A percentile compares a stretch with the other conserved stretches of the same genome.
Evolutionary conservation across 2,888 invertebrate genomes (phyloP).

Genomic region (Noctua fimbriata): DNA sequence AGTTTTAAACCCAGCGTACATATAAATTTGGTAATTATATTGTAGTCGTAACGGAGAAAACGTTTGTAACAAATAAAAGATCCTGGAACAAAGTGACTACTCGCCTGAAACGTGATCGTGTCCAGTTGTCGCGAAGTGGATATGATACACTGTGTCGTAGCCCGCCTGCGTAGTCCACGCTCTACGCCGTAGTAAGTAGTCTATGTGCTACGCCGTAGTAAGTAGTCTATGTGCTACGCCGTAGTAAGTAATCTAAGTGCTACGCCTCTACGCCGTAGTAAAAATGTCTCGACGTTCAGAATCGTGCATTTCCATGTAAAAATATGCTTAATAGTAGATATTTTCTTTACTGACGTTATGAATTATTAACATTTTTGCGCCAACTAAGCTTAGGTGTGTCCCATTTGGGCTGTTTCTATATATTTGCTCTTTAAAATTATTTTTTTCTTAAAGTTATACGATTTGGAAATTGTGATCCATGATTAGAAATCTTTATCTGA

Average conservation of each 20-base stretch:
- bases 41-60: conserved; percentile 9
- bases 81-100: conserved; percentile 43
- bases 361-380: conserved; percentile 3
- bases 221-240: conserved; percentile 22
- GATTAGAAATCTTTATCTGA: conserved; percentile 20
- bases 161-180: conserved; percentile 19
- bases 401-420: background rate
- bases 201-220: conserved; percentile 25
- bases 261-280: conserved; percentile 38
- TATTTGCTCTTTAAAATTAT: background rate
- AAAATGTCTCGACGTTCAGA: conserved; percentile 18
- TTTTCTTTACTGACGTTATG: conserved; percentile 22
- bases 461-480: background rate
- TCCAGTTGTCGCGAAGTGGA: conserved; percentile 41
- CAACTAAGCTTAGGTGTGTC: background rate
- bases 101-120: conserved; percentile 51
- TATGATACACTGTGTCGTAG: conserved; percentile 48
- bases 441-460: conserved; percentile 5
- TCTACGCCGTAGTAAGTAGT: conserved; percentile 27
- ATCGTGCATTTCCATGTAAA: conserved; percentile 24
- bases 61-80: conserved; percentile 33
- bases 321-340: conserved; percentile 23
- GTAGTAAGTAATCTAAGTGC: conserved; percentile 18
- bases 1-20: conserved; percentile 1
- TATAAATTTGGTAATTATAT: conserved; percentile 19